Conservation (phyloP, 2,113 vertebrate species). For the Piaya cayana region DNA sequence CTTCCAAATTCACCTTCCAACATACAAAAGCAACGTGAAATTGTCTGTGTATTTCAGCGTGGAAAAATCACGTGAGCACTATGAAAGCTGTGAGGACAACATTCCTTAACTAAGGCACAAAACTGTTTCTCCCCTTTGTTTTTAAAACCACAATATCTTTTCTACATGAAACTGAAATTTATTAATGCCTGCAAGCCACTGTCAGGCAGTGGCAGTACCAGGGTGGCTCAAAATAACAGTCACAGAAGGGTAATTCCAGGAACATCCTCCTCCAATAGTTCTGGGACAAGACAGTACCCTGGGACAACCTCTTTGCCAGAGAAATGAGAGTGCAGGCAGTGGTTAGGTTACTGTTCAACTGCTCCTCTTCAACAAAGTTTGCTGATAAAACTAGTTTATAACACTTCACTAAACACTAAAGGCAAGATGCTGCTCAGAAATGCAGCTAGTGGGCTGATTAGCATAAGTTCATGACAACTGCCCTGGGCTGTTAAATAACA, state of each 20-base stretch:
- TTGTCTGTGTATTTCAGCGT: background rate
- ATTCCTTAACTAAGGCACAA: background rate
- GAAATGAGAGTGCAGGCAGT: background rate
- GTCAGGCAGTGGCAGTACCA: background rate
- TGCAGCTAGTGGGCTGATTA: background rate
- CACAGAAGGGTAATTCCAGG: background rate
- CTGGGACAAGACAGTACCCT: background rate
- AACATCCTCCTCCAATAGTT: background rate
- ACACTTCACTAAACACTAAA: background rate
- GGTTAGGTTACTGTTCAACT: background rate
- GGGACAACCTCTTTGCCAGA: rapidly evolving
- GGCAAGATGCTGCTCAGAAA: background rate
- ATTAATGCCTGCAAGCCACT: background rate
- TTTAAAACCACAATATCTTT: background rate
- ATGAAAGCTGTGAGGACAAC: background rate
- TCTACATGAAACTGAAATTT: background rate
- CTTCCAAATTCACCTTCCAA: background rate
- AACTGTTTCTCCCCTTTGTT: background rate
- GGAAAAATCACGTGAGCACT: background rate
- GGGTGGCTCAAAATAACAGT: background rate
- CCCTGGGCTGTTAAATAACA: background rate
- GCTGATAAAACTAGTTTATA: background rate
- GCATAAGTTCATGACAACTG: background rate
- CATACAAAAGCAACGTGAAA: background rate
- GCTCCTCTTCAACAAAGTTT: background rate